phyloP scores from a whole-genome alignment of 2,888 invertebrate species.

The Euplagia quadripunctaria region DNA sequence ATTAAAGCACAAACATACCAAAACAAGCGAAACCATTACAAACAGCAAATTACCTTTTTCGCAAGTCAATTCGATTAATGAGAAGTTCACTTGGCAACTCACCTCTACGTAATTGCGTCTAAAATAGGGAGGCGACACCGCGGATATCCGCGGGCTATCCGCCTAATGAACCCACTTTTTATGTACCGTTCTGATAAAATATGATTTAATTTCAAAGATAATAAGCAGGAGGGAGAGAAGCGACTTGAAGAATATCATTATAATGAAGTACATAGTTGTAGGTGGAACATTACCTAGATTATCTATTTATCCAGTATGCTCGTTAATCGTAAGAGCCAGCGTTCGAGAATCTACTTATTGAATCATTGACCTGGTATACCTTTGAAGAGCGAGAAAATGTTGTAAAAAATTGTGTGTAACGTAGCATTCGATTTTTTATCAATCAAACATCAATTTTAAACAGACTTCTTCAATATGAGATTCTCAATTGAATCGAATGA shows the following conservation, averaged over 20 bases:
- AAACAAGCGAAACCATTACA: background rate
- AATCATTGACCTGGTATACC: background rate
- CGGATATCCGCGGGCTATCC: slow-evolving; percentile 39
- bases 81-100: slow-evolving; percentile 33
- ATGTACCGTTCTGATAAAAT: slow-evolving; percentile 12
- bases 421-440: background rate
- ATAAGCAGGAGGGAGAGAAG: background rate
- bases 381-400: background rate
- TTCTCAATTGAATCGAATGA: background rate
- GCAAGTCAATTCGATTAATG: slow-evolving; percentile 39
- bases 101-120: slow-evolving; percentile 32
- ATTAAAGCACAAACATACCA: background rate
- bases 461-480: background rate
- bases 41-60: slow-evolving; percentile 6
- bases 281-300: background rate
- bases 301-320: background rate
- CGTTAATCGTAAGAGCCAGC: background rate
- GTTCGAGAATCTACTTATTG: background rate
- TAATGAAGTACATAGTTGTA: slow-evolving; percentile 4
- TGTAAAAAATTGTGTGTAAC: background rate
- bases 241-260: slow-evolving; percentile 1
- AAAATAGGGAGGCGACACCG: slow-evolving; percentile 38
- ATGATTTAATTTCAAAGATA: slow-evolving; percentile 7
- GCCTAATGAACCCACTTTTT: slow-evolving; percentile 31
- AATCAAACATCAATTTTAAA: background rate